phyloP scores from a whole-genome alignment of 2,113 vertebrate genomes.

The Bubalus kerabau region DNA sequence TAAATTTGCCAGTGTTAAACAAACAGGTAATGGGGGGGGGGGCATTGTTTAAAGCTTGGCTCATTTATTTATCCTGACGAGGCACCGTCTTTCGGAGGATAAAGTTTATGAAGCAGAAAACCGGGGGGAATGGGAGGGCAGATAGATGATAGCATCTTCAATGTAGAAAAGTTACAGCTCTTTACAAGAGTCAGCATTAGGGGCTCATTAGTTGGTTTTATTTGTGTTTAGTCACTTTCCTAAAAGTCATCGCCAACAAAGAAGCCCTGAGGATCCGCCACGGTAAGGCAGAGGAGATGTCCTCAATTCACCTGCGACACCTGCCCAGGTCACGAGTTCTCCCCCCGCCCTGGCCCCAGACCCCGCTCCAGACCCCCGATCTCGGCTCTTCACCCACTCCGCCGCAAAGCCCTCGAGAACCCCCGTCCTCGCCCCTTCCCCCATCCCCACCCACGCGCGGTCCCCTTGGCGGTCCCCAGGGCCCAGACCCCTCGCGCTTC shows the following conservation, averaged over 20 bases:
- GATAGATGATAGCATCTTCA: not conserved
- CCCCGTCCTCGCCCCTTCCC: not conserved
- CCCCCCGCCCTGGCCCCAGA: not conserved
- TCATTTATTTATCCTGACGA: conserved; percentile 23
- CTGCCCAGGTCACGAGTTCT: not conserved
- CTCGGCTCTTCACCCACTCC: not conserved
- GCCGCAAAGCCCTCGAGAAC: not conserved
- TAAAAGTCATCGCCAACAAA: not conserved
- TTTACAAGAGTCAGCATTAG: not conserved
- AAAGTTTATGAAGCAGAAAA: not conserved
- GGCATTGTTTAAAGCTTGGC: conserved; percentile 31
- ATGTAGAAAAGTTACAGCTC: not conserved
- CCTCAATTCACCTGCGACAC: conserved; percentile 52
- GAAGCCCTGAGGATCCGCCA: not conserved
- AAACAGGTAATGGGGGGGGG: not conserved
- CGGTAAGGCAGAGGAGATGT: not conserved
- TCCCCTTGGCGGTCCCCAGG: not conserved
- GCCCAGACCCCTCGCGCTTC: not conserved
- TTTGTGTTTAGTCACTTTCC: not conserved
- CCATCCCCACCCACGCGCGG: not conserved
- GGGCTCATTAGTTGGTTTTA: not conserved
- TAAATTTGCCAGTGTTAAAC: conserved; percentile 28
- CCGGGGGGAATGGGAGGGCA: not conserved
- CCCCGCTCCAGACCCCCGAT: not conserved
- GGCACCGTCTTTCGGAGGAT: not conserved